Evolutionary conservation across 2,113 vertebrate genomes (phyloP).

Genomic region (Cavia aperea): DNA sequence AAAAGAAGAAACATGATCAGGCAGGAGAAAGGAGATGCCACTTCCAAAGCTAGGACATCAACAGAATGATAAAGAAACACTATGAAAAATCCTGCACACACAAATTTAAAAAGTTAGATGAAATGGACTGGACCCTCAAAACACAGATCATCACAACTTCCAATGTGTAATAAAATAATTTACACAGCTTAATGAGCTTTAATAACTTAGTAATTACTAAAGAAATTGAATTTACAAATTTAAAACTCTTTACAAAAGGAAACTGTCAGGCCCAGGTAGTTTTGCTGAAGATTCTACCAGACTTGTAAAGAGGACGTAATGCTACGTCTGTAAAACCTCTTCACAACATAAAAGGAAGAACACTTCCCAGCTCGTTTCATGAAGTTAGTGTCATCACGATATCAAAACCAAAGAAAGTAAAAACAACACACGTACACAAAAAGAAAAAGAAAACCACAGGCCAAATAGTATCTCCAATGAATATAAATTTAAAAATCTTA

Average conservation of each 20-base stretch:
- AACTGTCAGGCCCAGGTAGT: background rate
- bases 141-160: background rate
- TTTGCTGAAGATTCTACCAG: slow-evolving; percentile 5
- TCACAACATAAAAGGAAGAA: background rate
- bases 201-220: background rate
- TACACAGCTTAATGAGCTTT: background rate
- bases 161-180: background rate
- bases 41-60: background rate
- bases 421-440: background rate
- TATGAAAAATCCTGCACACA: background rate
- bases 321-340: background rate
- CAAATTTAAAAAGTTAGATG: background rate
- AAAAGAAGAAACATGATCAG: background rate
- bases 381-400: background rate
- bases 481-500: background rate
- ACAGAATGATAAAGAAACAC: background rate
- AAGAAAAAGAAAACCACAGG: background rate
- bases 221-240: background rate
- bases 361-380: background rate
- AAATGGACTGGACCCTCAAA: background rate
- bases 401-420: background rate
- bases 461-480: background rate
- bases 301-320: background rate
- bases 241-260: background rate
- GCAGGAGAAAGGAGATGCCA: background rate